Base-by-base conservation (phyloP, 2,797 vertebrate genomes). In the Poeciliopsis turneri region DNA sequence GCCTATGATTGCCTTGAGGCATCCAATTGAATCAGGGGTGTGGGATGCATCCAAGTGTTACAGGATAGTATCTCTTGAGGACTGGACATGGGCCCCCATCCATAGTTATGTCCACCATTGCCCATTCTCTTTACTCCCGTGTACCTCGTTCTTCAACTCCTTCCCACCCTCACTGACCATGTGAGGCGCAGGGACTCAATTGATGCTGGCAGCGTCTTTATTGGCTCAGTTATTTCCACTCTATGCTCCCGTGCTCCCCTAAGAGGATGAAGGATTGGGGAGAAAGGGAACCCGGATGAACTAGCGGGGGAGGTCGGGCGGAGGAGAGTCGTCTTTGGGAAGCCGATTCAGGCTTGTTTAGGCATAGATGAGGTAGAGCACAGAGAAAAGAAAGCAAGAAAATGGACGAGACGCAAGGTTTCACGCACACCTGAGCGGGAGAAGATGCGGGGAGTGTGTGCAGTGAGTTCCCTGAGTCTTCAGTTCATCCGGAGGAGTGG, bases 211-310 rank as follows among this genome's bases (percentile, higher is more conserved):
- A 94, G 92, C 80, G 86, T 91, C 93, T 93, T 95, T 94, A 95
- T 94, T 95, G 94, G 91, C 91, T 93, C 89, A 88, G 92, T 94
- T 95, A 94, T 94, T 95, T 95, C 92, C 91, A 92, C 93, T 94
- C 87, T 92, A 94, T 92, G 92, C 92, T 94, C 86, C 82, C 47
- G 55, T 92, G 92, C 91, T 90, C 91, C 83, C 55, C 83, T 95
- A 94, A 95, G 91, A 94, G 94, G 92, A 94, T 94, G 93, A 95
- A 83, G 88, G 89, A 94, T 93, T 86, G 86, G 75, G 72, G 73
- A 89, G 88, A 72, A 82, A 82, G 83, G 82, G 84, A 89, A 83
- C 59, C 57, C 71, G 84, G 86, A 77, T 79, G 80, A 88, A 80
- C 23, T n/a, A 41, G 33, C 1, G 11, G 39, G 25, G 41, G 39